Evolutionary conservation across 2,888 invertebrate species (phyloP), one percentile per base, ranked within the genome.

Genomic region (Chrysopilus asiliformis): DNA sequence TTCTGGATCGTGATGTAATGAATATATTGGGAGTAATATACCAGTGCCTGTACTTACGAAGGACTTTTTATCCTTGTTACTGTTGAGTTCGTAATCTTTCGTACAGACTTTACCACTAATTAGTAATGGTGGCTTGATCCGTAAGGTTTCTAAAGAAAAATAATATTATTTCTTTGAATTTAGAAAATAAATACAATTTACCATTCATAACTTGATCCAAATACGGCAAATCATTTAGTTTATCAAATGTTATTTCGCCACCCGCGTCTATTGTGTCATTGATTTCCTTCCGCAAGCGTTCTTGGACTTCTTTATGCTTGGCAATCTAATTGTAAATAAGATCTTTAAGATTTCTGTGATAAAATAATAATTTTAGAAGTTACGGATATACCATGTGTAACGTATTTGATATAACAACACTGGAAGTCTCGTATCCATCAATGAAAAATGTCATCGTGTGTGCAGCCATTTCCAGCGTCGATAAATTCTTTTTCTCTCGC

Each of bases 1-100:
- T 7, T 63, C 50, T 2, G 64, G 57, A 50, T 70, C 67, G 19
- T 53, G 55, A 36, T 71, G 71, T 9, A 70, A 29, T 12, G 36
- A 42, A 24, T 45, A 43, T 4, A 44, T 12, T 3, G 51, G 49
- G 17, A 53, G 45, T 24, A 44, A 20, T n/a, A 47, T 40, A 14
- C 46, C 40, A 30, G 46, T 45, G 17, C 44, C 48, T n/a, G 35
- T 37, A 8, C 42, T 27, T n/a, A n/a, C n/a, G n/a, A n/a, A n/a
- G n/a, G n/a, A n/a, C n/a, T n/a, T n/a, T n/a, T n/a, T n/a, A n/a
- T n/a, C n/a, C n/a, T n/a, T n/a, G n/a, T n/a, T n/a, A n/a, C n/a
- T 20, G 5, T 7, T 27, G 13, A 35, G 4, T 28, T 35, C 35
- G 13, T 29, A 35, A 2, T 19, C 4, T 12, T 28, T 18, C 4